phyloP scores from a whole-genome alignment of 1,140 invertebrate genomes.

The Augochlora pura region DNA sequence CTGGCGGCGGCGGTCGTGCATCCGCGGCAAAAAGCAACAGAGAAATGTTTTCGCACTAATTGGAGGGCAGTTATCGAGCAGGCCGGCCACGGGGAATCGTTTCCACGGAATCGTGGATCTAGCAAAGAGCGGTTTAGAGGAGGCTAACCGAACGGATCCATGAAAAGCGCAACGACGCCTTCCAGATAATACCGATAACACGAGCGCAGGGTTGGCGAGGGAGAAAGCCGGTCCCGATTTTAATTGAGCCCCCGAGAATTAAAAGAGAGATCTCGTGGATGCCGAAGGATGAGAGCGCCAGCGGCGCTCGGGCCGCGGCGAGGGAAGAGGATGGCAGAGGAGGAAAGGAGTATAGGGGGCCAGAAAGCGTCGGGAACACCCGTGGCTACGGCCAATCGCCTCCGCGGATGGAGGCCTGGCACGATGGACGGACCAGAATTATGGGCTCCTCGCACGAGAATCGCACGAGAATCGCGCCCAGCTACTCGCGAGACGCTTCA shows the following conservation, averaged over 20 bases:
- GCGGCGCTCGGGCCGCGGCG: conserved; percentile 26
- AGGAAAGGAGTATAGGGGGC: conserved; percentile 37
- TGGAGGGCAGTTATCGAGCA: conserved; percentile 73
- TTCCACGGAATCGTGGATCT: conserved; percentile 77
- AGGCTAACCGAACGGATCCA: conserved; percentile 50
- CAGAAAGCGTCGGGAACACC: conserved; percentile 64
- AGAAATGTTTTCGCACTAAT: conserved; percentile 75
- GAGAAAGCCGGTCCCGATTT: conserved; percentile 72
- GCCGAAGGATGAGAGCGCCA: conserved; percentile 39
- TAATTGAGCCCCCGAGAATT: conserved; percentile 73
- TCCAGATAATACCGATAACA: conserved; percentile 75
- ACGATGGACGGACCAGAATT: conserved; percentile 66
- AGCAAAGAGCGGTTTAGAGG: conserved; percentile 56
- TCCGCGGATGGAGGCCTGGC: conserved; percentile 56
- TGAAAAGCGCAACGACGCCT: conserved; percentile 71
- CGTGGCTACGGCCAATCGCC: conserved; percentile 65
- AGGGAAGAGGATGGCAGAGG: conserved; percentile 13
- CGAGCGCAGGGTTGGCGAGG: conserved; percentile 37
- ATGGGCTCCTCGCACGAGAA: conserved; percentile 66
- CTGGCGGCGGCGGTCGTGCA: conserved; percentile 42
- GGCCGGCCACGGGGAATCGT: conserved; percentile 63
- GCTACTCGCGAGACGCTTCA: conserved; percentile 44
- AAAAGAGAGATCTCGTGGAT: conserved; percentile 62
- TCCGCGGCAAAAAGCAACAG: conserved; percentile 61
- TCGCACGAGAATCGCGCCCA: conserved; percentile 52